These are phyloP conservation scores for Hapalemur alaotrensis DNA, from an alignment of 2,797 vertebrate genomes.

Conservation along the genomic window DNA sequence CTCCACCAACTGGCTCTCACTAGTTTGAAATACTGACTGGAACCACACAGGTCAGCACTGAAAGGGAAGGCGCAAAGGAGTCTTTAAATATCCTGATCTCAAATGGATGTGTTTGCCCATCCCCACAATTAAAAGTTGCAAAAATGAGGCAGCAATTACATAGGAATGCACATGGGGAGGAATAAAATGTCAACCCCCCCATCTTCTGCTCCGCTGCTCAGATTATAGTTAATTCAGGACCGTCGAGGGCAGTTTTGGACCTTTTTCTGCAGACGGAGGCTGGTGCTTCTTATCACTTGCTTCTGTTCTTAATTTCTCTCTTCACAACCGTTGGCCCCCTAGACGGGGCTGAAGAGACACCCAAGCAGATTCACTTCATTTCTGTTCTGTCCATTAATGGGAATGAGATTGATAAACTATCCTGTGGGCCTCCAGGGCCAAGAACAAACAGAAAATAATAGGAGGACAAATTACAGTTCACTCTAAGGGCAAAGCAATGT, in stretches of 20 bases:
- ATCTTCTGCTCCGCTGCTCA: not conserved
- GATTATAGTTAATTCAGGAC: not conserved
- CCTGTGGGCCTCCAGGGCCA: not conserved
- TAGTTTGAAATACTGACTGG: not conserved
- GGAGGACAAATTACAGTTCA: not conserved
- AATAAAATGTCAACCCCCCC: not conserved
- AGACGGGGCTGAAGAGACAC: not conserved
- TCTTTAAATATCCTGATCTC: not conserved
- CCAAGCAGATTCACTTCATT: not conserved
- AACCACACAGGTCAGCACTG: not conserved
- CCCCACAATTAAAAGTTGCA: not conserved
- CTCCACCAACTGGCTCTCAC: constrained; percentile 16
- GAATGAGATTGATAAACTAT: not conserved
- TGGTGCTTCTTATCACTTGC: not conserved
- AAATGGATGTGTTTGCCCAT: not conserved
- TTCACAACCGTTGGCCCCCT: not conserved
- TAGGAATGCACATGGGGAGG: not conserved
- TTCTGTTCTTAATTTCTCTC: not conserved
- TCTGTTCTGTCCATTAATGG: not conserved
- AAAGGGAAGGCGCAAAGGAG: not conserved
- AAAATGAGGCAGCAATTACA: not conserved
- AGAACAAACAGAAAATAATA: not conserved
- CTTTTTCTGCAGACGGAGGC: not conserved
- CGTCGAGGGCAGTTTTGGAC: too few relatives aligned
- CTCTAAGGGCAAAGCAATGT: not conserved